Evolutionary conservation across 2,888 invertebrate species (phyloP).

Genomic region (Ceraclea dissimilis): DNA sequence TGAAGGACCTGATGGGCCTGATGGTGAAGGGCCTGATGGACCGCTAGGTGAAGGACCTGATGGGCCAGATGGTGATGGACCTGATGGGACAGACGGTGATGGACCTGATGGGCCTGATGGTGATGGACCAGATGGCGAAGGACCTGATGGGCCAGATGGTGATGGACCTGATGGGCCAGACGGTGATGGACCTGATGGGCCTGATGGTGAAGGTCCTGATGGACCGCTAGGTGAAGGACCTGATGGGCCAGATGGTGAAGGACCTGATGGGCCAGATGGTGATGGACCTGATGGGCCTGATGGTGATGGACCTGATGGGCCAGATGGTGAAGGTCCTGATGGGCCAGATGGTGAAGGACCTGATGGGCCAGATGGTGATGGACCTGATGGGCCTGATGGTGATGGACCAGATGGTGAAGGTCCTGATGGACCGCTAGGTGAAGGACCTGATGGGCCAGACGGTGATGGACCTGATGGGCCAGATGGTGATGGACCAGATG

Average conservation of each 20-base stretch:
- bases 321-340: background rate
- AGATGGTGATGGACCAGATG: background rate
- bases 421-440: background rate
- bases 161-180: background rate
- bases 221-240: background rate
- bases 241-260: background rate
- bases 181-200: background rate
- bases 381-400: background rate
- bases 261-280: background rate
- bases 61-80: background rate
- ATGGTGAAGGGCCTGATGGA: background rate
- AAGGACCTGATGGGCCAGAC: background rate
- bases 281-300: background rate
- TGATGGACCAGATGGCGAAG: background rate
- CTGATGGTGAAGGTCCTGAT: background rate
- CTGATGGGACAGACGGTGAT: background rate
- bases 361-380: background rate
- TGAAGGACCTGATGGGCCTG: background rate
- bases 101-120: background rate
- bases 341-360: background rate
- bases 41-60: background rate
- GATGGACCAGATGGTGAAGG: background rate
- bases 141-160: background rate
- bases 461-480: background rate
- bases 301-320: background rate